Percentiles rank a stretch among this genome's conserved stretches.
Conservation (phyloP, 2,888 invertebrate genomes). For the Lapara coniferarum region DNA sequence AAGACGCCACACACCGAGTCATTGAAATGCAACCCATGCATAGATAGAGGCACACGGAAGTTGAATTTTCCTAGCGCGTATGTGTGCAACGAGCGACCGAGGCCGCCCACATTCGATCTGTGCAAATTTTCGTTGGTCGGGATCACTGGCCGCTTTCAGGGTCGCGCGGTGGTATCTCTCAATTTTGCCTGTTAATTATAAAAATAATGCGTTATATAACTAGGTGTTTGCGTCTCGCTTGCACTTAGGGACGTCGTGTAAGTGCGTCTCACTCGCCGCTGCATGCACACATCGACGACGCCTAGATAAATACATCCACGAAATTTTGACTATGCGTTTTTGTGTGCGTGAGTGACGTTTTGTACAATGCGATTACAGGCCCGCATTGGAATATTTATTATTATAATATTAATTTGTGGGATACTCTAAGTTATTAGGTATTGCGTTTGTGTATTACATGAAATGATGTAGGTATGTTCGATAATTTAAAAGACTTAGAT, state of each 20-base stretch:
- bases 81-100: slow-evolving; percentile 74
- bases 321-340: slow-evolving; percentile 69
- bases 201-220: slow-evolving; percentile 84
- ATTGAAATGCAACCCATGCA: slow-evolving; percentile 27
- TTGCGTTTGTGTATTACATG: no score
- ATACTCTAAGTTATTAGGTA: no score
- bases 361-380: slow-evolving; percentile 81
- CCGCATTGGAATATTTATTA: slow-evolving; percentile 55
- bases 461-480: background rate
- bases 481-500: background rate
- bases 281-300: slow-evolving; percentile 66
- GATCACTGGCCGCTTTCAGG: slow-evolving; percentile 80
- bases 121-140: slow-evolving; percentile 80
- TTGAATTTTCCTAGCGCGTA: slow-evolving; percentile 63
- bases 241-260: slow-evolving; percentile 42
- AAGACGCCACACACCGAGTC: slow-evolving; percentile 2
- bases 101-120: slow-evolving; percentile 84
- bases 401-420: background rate
- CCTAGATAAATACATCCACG: slow-evolving; percentile 80
- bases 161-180: slow-evolving; percentile 79
- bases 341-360: slow-evolving; percentile 82
- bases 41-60: slow-evolving; percentile 60
- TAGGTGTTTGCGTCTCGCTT: slow-evolving; percentile 56
- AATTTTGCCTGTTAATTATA: slow-evolving; percentile 84
- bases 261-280: slow-evolving; percentile 55